A percentile compares a stretch with the other conserved stretches of the same genome.
Evolutionary conservation across 2,113 vertebrate genomes (phyloP).

Genomic region (Leuciscus idus): DNA sequence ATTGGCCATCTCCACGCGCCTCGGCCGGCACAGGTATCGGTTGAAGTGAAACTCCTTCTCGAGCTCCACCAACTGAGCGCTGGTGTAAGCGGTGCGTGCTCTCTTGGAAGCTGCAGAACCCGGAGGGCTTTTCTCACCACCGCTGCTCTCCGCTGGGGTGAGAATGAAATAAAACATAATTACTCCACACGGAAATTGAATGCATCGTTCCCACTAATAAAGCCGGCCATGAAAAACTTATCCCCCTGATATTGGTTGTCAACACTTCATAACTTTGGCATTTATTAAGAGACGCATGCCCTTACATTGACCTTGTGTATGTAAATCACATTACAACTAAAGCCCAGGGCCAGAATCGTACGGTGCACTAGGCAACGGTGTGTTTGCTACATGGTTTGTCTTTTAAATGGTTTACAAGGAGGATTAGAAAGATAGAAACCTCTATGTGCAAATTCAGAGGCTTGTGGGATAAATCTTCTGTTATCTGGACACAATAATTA

Average conservation of each 20-base stretch:
- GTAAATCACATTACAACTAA: slow-evolving; percentile 91
- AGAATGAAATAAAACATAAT: slow-evolving; percentile 91
- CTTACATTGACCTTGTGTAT: slow-evolving; percentile 83
- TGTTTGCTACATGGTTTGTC: slow-evolving; percentile 32
- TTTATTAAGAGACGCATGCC: slow-evolving; percentile 95
- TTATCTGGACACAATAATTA: neutral
- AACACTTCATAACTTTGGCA: slow-evolving; percentile 94
- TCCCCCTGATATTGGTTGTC: slow-evolving; percentile 84
- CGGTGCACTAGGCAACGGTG: slow-evolving; percentile 41
- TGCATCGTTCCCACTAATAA: slow-evolving; percentile 90
- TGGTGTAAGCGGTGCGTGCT: slow-evolving; percentile 97
- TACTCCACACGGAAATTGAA: slow-evolving; percentile 89
- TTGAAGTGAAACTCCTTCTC: slow-evolving; percentile 95
- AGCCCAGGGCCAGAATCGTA: slow-evolving; percentile 63
- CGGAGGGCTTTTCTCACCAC: slow-evolving; percentile 93
- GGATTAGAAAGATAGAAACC: slow-evolving; percentile 20
- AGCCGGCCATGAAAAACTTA: slow-evolving; percentile 77
- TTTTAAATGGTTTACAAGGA: neutral
- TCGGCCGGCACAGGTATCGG: slow-evolving; percentile 93
- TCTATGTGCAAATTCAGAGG: neutral
- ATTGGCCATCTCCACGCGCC: slow-evolving; percentile 97
- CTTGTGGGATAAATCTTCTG: neutral
- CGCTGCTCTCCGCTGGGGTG: slow-evolving; percentile 85
- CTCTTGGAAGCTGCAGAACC: slow-evolving; percentile 94
- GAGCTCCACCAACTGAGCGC: slow-evolving; percentile 89